phyloP scores from a whole-genome alignment of 2,888 invertebrate species.

The Drosophila mulleri region DNA sequence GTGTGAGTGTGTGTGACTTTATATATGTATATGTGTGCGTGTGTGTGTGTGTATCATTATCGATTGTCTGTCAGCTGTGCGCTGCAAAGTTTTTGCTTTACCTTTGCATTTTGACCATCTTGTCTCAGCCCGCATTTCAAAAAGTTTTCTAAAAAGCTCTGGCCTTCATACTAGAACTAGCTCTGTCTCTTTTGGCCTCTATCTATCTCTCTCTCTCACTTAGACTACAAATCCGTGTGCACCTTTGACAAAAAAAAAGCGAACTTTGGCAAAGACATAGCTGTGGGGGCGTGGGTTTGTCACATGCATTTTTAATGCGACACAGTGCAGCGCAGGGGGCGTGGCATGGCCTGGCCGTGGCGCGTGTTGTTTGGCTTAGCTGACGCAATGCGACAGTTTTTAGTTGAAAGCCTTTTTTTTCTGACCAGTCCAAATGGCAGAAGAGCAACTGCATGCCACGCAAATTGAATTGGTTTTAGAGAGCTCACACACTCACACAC shows the following conservation, averaged over 20 bases:
- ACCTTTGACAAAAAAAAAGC: constrained; percentile 25
- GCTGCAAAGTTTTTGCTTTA: constrained; percentile 27
- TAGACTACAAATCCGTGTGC: constrained; percentile 31
- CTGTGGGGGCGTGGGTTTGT: constrained; percentile 37
- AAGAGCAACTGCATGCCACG: constrained; percentile 35
- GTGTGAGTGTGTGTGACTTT: neutral
- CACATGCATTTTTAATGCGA: constrained; percentile 74
- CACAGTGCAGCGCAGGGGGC: constrained; percentile 3
- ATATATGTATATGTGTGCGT: neutral
- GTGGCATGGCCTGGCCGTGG: neutral
- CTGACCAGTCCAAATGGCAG: constrained; percentile 27
- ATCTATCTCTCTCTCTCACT: neutral
- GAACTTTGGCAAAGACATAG: constrained; percentile 16
- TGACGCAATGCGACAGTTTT: constrained; percentile 73
- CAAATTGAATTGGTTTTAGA: constrained; percentile 71
- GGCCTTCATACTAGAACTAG: constrained; percentile 46
- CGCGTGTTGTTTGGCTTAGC: constrained; percentile 42
- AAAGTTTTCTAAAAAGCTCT: constrained; percentile 50
- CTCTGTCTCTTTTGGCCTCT: neutral
- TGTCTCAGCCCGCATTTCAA: constrained; percentile 60
- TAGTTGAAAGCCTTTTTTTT: constrained; percentile 25
- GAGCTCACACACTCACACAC: constrained; percentile 21
- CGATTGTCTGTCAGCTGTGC: constrained; percentile 47
- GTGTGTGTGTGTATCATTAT: constrained; percentile 34
- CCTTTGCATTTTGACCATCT: constrained; percentile 55